phyloP scores from a whole-genome alignment of 2,113 vertebrate species.

The Smithornis capensis region DNA sequence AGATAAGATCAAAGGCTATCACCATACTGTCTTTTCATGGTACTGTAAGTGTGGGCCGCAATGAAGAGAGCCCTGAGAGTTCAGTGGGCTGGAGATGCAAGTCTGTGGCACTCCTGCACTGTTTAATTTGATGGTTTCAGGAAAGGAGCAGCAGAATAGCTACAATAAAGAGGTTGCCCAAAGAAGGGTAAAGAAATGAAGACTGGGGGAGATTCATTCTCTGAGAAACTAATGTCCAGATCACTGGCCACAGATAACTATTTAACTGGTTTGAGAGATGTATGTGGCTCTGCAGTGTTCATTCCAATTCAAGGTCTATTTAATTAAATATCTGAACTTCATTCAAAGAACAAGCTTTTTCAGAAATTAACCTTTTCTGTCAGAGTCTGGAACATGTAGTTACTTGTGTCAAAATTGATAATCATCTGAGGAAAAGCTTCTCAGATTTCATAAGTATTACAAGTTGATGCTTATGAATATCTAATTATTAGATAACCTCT shows the following conservation, averaged over 20 bases:
- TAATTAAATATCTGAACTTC: not conserved
- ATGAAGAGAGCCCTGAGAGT: not conserved
- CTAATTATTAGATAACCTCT: not conserved
- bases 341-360: not conserved
- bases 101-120: not conserved
- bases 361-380: not conserved
- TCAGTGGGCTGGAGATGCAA: not conserved
- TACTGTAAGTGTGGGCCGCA: not conserved
- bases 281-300: not conserved
- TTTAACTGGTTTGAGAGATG: not conserved
- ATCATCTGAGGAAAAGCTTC: not conserved
- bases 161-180: not conserved
- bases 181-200: not conserved
- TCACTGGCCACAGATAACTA: not conserved
- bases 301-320: not conserved
- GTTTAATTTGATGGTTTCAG: not conserved
- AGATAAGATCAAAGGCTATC: not conserved
- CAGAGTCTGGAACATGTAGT: not conserved
- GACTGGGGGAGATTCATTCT: not conserved
- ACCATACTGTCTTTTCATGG: not conserved
- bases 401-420: not conserved
- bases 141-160: not conserved
- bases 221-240: not conserved
- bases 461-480: not conserved
- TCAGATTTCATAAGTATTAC: not conserved